A percentile compares a stretch with the other conserved stretches of the same genome.
These are phyloP conservation scores for Procambarus virginalis DNA, from an alignment of 1,140 invertebrate genomes.

Conservation along the genomic window DNA sequence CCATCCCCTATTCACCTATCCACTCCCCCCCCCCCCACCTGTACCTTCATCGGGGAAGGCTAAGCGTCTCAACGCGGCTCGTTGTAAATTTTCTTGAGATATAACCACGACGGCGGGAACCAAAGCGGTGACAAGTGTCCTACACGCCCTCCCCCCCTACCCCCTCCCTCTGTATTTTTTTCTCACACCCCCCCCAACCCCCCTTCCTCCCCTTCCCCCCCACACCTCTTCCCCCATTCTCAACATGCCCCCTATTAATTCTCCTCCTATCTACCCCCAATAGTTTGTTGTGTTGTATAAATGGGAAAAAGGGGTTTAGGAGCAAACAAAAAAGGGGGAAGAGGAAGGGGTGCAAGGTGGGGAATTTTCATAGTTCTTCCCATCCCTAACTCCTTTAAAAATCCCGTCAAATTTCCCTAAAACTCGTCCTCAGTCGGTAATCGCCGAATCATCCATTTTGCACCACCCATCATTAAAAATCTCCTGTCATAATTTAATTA, in stretches of 20 bases:
- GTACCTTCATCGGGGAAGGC: no score
- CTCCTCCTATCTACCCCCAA: no score
- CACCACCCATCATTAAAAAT: slow-evolving; percentile 67
- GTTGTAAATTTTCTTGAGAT: neutral
- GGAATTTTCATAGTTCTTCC: neutral
- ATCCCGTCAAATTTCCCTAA: slow-evolving; percentile 13
- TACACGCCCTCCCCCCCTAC: neutral
- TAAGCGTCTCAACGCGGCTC: no score
- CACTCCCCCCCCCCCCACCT: neutral
- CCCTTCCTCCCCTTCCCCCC: neutral
- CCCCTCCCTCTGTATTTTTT: no score
- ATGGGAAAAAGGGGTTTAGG: neutral
- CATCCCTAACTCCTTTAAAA: neutral
- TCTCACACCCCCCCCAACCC: no score
- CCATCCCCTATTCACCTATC: no score
- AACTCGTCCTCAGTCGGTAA: slow-evolving; percentile 32
- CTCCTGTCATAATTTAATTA: slow-evolving; percentile 67
- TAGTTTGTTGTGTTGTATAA: no score
- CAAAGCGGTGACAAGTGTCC: neutral
- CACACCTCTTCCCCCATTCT: no score
- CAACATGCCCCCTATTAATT: no score
- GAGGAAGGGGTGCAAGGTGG: neutral
- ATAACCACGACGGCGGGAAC: neutral
- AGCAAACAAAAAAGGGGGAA: neutral
- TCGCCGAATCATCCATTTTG: slow-evolving; percentile 64